Conservation (phyloP, 2,797 vertebrate species). For the Oreortyx pictus region DNA sequence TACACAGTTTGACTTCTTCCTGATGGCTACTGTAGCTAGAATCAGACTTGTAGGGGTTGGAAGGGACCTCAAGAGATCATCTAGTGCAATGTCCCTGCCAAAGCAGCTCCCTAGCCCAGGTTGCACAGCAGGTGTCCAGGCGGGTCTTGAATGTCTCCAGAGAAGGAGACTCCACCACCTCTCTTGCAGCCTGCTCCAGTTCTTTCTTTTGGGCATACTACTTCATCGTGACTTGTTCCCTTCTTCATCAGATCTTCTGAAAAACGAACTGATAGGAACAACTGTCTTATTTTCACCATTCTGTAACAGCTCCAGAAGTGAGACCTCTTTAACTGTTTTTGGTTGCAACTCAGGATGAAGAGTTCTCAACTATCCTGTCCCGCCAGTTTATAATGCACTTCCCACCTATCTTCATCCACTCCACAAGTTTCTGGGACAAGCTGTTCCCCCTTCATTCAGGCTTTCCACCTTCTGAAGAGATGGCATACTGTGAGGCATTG, state of each 20-base stretch:
- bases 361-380: neutral
- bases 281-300: accelerated
- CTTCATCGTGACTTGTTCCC: accelerated
- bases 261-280: accelerated
- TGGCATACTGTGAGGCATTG: accelerated
- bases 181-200: too few species aligned
- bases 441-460: neutral
- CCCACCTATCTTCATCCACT: neutral
- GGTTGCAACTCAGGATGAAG: neutral
- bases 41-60: too few species aligned
- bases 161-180: too few species aligned
- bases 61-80: too few species aligned
- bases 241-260: neutral
- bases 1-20: neutral
- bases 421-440: neutral
- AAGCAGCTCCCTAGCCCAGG: too few species aligned
- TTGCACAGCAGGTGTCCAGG: too few species aligned
- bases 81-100: too few species aligned
- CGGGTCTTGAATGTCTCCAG: too few species aligned
- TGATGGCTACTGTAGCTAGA: neutral
- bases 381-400: neutral
- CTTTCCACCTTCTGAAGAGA: accelerated
- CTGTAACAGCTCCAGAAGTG: neutral
- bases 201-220: neutral
- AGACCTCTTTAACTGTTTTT: neutral